Conservation (phyloP, 2,888 invertebrate species). For the Chrysopilus asiliformis region DNA sequence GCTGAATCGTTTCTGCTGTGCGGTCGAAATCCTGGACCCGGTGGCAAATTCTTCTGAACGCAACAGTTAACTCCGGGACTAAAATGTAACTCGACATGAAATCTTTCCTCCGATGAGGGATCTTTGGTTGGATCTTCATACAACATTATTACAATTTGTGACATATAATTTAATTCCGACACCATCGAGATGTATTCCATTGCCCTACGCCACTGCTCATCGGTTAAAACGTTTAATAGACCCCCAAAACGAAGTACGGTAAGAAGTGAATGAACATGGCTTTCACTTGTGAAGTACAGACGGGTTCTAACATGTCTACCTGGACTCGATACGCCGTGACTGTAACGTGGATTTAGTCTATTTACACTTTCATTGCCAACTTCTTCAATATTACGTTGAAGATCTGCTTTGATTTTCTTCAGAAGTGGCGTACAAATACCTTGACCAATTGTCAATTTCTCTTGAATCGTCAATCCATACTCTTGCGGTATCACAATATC, state of each 20-base stretch:
- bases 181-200: constrained; percentile 98
- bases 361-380: constrained; percentile 91
- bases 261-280: constrained; percentile 94
- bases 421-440: constrained; percentile 94
- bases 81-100: constrained; percentile 97
- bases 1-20: constrained; percentile 77
- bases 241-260: constrained; percentile 91
- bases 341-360: constrained; percentile 91
- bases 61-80: constrained; percentile 97
- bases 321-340: constrained; percentile 95
- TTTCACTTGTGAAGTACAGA: constrained; percentile 99
- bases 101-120: constrained; percentile 79
- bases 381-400: constrained; percentile 87
- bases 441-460: constrained; percentile 92
- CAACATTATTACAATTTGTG: constrained; percentile 95
- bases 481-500: constrained; percentile 99
- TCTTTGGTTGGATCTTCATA: constrained; percentile 98
- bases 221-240: constrained; percentile 69
- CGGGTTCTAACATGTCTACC: constrained; percentile 95
- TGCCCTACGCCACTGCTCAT: constrained; percentile 96
- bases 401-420: constrained; percentile 87
- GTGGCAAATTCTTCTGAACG: constrained; percentile 85
- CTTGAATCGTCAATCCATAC: constrained; percentile 89
- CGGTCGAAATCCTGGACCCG: constrained; percentile 84
- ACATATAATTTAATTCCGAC: constrained; percentile 98